Base-by-base conservation (phyloP, 2,797 vertebrate genomes). In the Falco peregrinus region DNA sequence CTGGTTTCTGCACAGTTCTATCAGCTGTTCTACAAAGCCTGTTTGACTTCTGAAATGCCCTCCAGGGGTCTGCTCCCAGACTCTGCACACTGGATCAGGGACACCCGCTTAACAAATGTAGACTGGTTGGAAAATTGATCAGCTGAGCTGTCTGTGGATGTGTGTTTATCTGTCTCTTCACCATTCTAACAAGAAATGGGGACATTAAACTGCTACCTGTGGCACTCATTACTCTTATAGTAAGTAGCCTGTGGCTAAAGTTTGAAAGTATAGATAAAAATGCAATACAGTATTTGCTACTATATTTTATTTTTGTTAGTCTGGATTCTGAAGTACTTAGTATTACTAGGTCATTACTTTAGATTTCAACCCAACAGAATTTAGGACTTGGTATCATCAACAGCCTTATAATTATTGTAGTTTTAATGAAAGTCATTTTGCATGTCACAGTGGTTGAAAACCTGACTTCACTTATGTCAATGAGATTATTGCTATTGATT, bases 341-440 rank as follows among this genome's bases (percentile, higher is more conserved):
- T 48, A 50, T 84, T 79, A 86, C 76, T 86, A 94, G 54, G 26
- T 35, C 80, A 87, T 89, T 96, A 84, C 21, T 89, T 76, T 67
- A 84, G 33, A 84, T 91, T 95, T 83, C 29, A 92, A 43, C 21
- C 31, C 54, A 87, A 64, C 4, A 53, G 35, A 95, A 95, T 93
- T 95, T 86, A 88, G 39, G 51, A 57, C 37, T 70, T 28, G 9
- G 48, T 79, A 77, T 89, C 45, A 75, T 80, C 83, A 91, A 87
- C 41, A 77, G 7, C 31, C 33, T 82, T 89, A 80, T 68, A 95
- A 82, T 93, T 91, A 91, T 31, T 43, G 70, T 48, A 51, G 50
- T 50, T 91, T 91, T 94, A 91, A 95, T 84, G 83, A 94, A 95
- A 89, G 26, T 3, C 56, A 74, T 96, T 96, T 89, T 93, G 51